Evolutionary conservation across 53 echinoderm and acorn worm species (phyloP).

Genomic region (Luidia sarsii): DNA sequence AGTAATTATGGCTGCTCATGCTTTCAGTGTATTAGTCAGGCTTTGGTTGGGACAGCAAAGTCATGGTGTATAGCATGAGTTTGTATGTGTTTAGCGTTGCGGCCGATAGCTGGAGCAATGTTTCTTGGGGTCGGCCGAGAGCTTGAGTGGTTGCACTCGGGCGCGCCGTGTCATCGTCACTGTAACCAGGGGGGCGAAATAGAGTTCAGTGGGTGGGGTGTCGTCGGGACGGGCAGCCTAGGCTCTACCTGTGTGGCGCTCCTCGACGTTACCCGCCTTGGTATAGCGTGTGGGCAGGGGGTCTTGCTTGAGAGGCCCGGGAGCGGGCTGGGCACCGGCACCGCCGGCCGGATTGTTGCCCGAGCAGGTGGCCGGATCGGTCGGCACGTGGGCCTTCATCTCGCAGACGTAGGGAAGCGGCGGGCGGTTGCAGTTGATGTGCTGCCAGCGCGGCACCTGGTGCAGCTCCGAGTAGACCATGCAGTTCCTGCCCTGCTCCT

Average conservation of each 20-base stretch:
- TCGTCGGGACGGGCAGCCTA: neutral
- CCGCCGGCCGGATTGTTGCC: neutral
- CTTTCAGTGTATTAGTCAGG: too few relatives aligned
- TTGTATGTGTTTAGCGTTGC: too few relatives aligned
- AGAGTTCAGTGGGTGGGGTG: too few relatives aligned
- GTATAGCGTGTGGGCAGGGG: constrained; percentile 21
- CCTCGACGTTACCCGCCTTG: constrained; percentile 28
- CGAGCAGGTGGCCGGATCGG: constrained; percentile 14
- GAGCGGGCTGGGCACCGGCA: neutral
- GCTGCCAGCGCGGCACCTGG: neutral
- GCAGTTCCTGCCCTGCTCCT: constrained; percentile 43
- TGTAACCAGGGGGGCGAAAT: too few relatives aligned
- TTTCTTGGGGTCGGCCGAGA: too few relatives aligned
- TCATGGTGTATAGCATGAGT: too few relatives aligned
- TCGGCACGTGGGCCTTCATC: constrained; percentile 8
- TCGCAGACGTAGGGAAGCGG: constrained; percentile 25
- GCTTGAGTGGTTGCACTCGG: too few relatives aligned
- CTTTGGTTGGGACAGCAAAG: too few relatives aligned
- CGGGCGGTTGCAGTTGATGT: constrained; percentile 5
- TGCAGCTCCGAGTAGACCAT: neutral
- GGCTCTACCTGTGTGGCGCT: neutral
- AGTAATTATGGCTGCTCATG: too few relatives aligned
- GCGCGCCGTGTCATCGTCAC: too few relatives aligned
- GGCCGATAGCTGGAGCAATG: too few relatives aligned
- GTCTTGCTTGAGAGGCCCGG: too few relatives aligned